Evolutionary conservation across 1,140 invertebrate species (phyloP), one percentile per base, ranked within the genome.

Genomic region (Cyclina sinensis): DNA sequence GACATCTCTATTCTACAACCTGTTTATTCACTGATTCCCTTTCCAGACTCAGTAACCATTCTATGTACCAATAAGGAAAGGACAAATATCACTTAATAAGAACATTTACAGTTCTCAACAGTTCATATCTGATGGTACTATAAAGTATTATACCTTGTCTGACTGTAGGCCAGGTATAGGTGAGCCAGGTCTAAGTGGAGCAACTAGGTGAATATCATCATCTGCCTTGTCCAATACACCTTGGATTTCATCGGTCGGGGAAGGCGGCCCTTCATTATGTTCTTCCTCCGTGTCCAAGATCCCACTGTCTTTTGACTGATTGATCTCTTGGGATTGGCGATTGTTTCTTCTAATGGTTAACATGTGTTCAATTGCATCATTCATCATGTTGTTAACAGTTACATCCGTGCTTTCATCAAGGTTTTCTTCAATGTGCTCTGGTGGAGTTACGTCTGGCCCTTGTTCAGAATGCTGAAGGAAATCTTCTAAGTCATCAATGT

Each of bases 291-390:
- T 59, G 0, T 73, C 68, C 16, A 90, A 83, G 76, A 88, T 82
- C 21, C 70, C 86, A 81, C 87, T 91, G 37, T 89, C 87, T 39
- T 82, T 79, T 1, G 86, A 86, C 18, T 79, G 74, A 54, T 78
- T 78, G 1, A 78, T 30, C 21, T 88, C 90, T 14, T 88, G 73
- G 9, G 57, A 86, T n/a, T 78, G 78, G 0, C 83, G 85, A 48
- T 37, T 62, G n/a, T n/a, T n/a, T 46, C n/a, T 32, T 32, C 82
- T 35, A 4, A 88, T 80, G 39, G 84, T 87, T 18, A 95, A 80
- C 91, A 95, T 95, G 24, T 93, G 88, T 54, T 90, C 70, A 21
- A 95, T 91, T 14, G 94, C 94, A 65, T 95, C 94, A 32, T 94
- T 91, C 27, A 95, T 86, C 70, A 95, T 68, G 30, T 90, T 89